These are phyloP conservation scores for Edolisoma coerulescens DNA, from an alignment of 2,113 vertebrate species.

Conservation along the genomic window DNA sequence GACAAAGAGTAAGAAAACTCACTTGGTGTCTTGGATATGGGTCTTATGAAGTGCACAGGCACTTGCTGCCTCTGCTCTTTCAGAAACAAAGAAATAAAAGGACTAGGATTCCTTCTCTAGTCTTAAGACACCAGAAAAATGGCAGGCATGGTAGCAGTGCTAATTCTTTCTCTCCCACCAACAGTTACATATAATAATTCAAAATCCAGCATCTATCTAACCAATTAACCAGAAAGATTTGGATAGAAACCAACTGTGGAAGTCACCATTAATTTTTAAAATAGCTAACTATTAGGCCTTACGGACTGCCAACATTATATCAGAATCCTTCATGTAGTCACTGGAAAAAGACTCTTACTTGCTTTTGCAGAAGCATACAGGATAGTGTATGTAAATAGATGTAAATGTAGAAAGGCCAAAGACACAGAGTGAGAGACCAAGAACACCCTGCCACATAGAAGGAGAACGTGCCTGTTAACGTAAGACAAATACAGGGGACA, in stretches of 20 bases:
- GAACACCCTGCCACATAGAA: neutral
- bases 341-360: neutral
- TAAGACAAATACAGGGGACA: neutral
- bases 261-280: neutral
- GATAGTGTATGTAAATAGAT: neutral
- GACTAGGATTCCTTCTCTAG: neutral
- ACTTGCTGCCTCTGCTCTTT: neutral
- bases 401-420: neutral
- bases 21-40: rapidly evolving
- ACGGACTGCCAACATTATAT: neutral
- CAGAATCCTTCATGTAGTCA: neutral
- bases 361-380: neutral
- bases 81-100: neutral
- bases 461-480: neutral
- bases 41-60: neutral
- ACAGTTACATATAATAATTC: neutral
- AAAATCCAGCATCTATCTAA: neutral
- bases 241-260: neutral
- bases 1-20: neutral
- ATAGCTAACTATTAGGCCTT: neutral
- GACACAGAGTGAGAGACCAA: neutral
- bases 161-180: neutral
- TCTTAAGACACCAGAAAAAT: neutral
- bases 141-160: neutral
- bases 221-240: neutral